Evolutionary conservation across 2,888 invertebrate species (phyloP).

Genomic region (Eilema caniola): DNA sequence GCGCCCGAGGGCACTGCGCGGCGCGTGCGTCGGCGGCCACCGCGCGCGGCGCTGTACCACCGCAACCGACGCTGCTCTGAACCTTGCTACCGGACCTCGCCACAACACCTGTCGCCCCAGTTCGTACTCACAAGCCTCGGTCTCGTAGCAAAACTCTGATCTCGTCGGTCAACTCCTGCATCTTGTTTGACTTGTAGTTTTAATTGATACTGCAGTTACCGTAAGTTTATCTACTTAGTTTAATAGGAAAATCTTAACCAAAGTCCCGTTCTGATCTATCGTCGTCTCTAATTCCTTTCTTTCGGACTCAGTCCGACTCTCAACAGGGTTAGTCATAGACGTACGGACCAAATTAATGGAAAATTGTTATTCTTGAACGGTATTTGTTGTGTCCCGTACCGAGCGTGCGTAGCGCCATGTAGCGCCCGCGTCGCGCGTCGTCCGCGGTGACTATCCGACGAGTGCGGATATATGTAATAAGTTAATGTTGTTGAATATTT

Average conservation of each 20-base stretch:
- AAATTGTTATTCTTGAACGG: constrained; percentile 64
- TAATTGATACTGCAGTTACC: constrained; percentile 82
- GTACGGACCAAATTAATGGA: constrained; percentile 74
- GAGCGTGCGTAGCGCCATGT: constrained; percentile 57
- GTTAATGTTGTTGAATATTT: constrained; percentile 69
- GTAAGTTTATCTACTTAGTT: constrained; percentile 82
- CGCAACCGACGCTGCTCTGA: constrained; percentile 50
- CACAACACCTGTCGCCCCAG: constrained; percentile 37
- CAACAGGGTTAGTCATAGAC: constrained; percentile 77
- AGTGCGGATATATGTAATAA: constrained; percentile 55
- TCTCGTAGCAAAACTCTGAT: constrained; percentile 51
- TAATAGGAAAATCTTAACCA: constrained; percentile 83
- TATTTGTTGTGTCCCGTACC: constrained; percentile 69
- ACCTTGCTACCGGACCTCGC: constrained; percentile 38
- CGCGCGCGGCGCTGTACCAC: constrained; percentile 40
- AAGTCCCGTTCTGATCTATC: constrained; percentile 76
- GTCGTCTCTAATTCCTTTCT: constrained; percentile 66
- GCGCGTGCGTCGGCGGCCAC: constrained; percentile 13
- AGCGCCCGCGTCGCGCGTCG: constrained; percentile 43
- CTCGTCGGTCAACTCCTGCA: constrained; percentile 53
- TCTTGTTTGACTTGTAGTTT: constrained; percentile 65
- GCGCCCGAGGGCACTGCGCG: too few species aligned
- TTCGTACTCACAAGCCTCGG: constrained; percentile 34
- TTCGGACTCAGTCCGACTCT: constrained; percentile 68
- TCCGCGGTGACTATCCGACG: constrained; percentile 53